Base-by-base conservation (phyloP, 2,797 vertebrate genomes). In the Cephalopachus bancanus region DNA sequence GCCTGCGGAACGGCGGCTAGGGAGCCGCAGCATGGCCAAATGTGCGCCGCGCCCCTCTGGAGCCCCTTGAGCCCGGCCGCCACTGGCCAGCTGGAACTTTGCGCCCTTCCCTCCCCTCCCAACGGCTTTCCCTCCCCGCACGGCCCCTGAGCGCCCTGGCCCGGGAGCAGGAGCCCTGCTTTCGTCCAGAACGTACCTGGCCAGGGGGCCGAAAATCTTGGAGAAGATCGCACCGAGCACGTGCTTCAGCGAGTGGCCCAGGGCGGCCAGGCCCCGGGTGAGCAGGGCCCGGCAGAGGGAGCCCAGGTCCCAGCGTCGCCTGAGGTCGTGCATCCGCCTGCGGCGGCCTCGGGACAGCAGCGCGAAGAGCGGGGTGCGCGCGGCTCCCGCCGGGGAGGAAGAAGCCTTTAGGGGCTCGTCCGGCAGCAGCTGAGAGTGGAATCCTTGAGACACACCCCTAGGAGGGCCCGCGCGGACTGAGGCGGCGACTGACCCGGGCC, bases 251-350 rank as follows among this genome's bases (percentile, higher is more conserved):
- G 93, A 97, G 91, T 97, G 94, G 75, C 96, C 96, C 96, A 97
- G 94, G 69, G 97, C 96, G 30, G 96, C 97, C 97, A 97, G 96
- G 97, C 97, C 97, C 91, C 97, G 93, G 75, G 92, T 97, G 79
- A 97, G 96, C 95, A 97, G 94, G 97, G 97, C 97, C 97, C 95
- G 95, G 97, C 96, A 96, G 95, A 97, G 97, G 96, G 95, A 96
- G 92, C 97, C 97, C 96, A 97, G 97, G 97, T 97, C 97, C 97
- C 97, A 97, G 95, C 97, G 96, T 97, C 97, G 94, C 95, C 97
- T 87, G 84, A 97, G 87, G 94, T 97, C 93, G 93, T 95, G 95
- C 97, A 97, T 97, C 97, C 97, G 95, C 97, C 97, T 95, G 91
- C 94, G 87, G 97, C 97, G 95, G 96, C 97, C 89, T 96, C 94